Evolutionary conservation across 2,888 invertebrate genomes (phyloP), one percentile per base, ranked within the genome.

Genomic region (Cinara cedri): DNA sequence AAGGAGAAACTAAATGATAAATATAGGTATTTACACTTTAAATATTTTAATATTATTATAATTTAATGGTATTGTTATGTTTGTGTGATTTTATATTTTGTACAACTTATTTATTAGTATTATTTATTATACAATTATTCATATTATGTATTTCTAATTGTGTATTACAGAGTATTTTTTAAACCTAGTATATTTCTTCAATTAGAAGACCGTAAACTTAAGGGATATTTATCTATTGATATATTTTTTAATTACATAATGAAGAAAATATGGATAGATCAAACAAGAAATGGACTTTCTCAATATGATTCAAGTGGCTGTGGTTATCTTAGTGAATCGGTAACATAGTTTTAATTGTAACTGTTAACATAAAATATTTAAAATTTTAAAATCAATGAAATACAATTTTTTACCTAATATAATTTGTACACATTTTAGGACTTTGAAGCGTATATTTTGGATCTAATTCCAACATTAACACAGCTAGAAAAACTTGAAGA

Each of bases 121-220:
- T n/a, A 65, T 49, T 24, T 16, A 49, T 11, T 63, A 42, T 1
- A 4, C 16, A 46, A 24, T 11, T 63, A 42, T 1, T 2, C 13
- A 46, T 26, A 42, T n/a, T 62, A n/a, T 34, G 3, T 34, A 11
- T 57, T 24, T 24, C 9, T 24, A 14, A 8, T 0, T 57, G 46
- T 26, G 11, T 46, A 46, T 78, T 78, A 49, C 26, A 78, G 76
- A 49, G 46, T 11, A 9, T 78, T 78, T 70, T 66, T 78, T 1
- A 57, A 19, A 0, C 57, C 76, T 19, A 70, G 0, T 95, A 98
- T 83, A 85, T 97, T 93, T 84, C 95, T 91, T 82, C 97, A 89
- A 49, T 97, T 89, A 86, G 99, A 98, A 86, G 98, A 97, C 86
- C 98, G 97, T 84, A 98, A 98, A 1, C 98, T 88, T 9, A 97